Evolutionary conservation across 1,140 invertebrate species (phyloP), one percentile per base, ranked within the genome.

Genomic region (Musca domestica): DNA sequence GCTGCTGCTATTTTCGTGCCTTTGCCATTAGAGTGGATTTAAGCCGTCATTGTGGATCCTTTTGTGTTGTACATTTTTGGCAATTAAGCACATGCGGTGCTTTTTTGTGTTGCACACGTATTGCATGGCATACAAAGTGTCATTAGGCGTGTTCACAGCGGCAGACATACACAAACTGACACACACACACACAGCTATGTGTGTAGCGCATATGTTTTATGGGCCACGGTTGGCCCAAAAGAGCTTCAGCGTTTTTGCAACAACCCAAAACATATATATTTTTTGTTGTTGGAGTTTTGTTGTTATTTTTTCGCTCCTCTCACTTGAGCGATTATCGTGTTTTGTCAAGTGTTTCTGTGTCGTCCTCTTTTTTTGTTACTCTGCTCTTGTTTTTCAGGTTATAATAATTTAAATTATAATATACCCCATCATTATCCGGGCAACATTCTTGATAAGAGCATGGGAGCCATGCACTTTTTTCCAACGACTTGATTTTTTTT

Each of bases 51-150:
- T 65, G 34, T 52, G 71, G 74, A 76, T 74, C 77, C 77, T 77
- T 75, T 77, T 51, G 20, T 66, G 23, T 66, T 66, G 65, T 54
- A 51, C 15, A 34, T 67, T 63, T 78, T 78, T 78, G 77, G 76
- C 76, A 78, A 78, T 78, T 78, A 78, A 78, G 77, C 78, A 75
- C 77, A 78, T 76, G 74, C 75, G 75, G 76, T 73, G 74, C 27
- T 54, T 51, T 41, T 61, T 23, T 41, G 34, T 61, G 56, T 61
- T 61, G 65, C 64, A 51, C 64, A 51, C 65, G 65, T 49, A 49
- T 51, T 52, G 48, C 65, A 66, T 54, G 65, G 65, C 65, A 66
- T 66, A 66, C 65, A 66, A 66, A 66, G 65, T 66, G 49, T 66
- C 65, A 66, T 66, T 66, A 64, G 47, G 63, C 41, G 41, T 64